Conservation (phyloP, 2,888 invertebrate species). For the Cryptocheilus praepositus region DNA sequence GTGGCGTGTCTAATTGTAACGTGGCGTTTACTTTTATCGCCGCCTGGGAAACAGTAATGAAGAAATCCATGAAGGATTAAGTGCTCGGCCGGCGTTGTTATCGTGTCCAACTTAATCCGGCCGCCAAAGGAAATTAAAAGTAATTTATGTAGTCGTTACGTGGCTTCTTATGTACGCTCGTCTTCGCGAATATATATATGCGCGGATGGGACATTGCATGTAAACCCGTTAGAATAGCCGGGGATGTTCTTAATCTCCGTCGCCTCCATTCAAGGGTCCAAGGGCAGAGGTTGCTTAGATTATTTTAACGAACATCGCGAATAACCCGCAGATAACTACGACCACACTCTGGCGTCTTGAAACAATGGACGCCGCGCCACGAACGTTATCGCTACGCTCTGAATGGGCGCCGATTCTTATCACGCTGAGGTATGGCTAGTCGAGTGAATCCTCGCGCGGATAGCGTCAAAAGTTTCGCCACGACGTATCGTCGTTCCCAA, state of each 20-base stretch:
- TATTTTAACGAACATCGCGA: slow-evolving; percentile 65
- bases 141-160: no score
- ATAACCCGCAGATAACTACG: slow-evolving; percentile 63
- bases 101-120: no score
- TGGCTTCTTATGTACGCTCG: no score
- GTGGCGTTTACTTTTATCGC: no score
- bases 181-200: no score
- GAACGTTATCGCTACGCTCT: slow-evolving; percentile 59
- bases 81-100: no score
- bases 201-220: no score
- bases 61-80: no score
- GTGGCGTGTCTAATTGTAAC: no score
- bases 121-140: no score
- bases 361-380: slow-evolving; percentile 60
- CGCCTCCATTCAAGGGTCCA: slow-evolving; percentile 29
- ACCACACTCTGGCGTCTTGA: slow-evolving; percentile 51
- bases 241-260: slow-evolving; percentile 1
- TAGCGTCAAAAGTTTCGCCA: slow-evolving; percentile 52
- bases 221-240: slow-evolving; percentile 21
- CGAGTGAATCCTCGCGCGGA: slow-evolving; percentile 62
- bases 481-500: slow-evolving; percentile 46
- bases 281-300: slow-evolving; percentile 56
- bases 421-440: slow-evolving; percentile 54
- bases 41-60: no score
- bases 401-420: slow-evolving; percentile 65